A percentile compares a stretch with the other conserved stretches of the same genome.
Evolutionary conservation across 2,113 vertebrate genomes (phyloP).

Genomic region (Gymnobelideus leadbeateri): DNA sequence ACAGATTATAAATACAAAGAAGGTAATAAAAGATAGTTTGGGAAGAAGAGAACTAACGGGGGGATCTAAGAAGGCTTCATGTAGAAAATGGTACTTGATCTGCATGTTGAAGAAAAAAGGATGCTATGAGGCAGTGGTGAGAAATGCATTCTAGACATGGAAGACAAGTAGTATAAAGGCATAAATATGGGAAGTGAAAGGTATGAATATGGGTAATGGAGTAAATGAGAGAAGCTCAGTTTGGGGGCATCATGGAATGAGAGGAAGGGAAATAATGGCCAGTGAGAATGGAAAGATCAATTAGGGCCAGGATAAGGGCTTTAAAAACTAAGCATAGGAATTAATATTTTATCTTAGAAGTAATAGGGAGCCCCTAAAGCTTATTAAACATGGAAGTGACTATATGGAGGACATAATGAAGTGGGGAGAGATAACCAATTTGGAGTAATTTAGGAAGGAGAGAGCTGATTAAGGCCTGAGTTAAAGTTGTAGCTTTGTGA

Average conservation of each 20-base stretch:
- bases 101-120: not conserved
- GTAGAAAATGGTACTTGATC: not conserved
- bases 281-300: not conserved
- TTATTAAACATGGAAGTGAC: not conserved
- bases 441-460: not conserved
- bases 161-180: not conserved
- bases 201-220: not conserved
- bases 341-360: not conserved
- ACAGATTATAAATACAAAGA: not conserved
- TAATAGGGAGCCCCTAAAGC: not conserved
- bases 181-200: not conserved
- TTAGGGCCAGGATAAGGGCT: not conserved
- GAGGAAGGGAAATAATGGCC: not conserved
- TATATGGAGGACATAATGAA: not conserved
- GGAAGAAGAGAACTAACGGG: not conserved
- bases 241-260: not conserved
- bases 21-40: not conserved
- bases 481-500: not conserved
- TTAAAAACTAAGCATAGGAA: not conserved
- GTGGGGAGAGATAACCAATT: not conserved
- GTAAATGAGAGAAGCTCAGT: not conserved
- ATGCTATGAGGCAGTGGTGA: not conserved
- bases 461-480: not conserved
- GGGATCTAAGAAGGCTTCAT: not conserved
- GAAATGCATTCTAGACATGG: not conserved